Conservation (phyloP, 2,797 vertebrate genomes). For the Ibycter americanus region DNA sequence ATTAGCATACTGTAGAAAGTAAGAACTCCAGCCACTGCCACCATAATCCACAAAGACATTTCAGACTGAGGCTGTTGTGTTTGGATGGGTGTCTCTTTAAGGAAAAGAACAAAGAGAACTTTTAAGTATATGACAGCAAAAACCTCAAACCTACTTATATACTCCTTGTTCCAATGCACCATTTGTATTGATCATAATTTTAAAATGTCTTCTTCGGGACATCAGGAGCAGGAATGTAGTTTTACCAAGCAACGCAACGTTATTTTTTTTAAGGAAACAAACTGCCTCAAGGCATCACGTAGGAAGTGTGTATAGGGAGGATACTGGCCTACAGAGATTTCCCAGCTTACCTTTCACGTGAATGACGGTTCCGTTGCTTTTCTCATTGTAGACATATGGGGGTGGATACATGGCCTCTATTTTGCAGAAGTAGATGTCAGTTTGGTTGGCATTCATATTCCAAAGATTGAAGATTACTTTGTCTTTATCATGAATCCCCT, state of each 20-base stretch:
- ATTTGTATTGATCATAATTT: not conserved
- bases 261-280: not conserved
- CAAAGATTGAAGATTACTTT: constrained; percentile 73
- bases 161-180: not conserved
- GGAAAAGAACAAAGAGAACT: constrained; percentile 40
- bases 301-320: not conserved
- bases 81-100: constrained; percentile 55
- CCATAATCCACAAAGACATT: constrained; percentile 52
- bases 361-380: constrained; percentile 76
- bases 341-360: constrained; percentile 75
- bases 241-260: not conserved
- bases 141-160: not conserved
- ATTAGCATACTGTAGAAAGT: constrained; percentile 71
- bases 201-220: not conserved
- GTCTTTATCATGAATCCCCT: constrained; percentile 40
- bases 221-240: not conserved
- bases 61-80: not conserved
- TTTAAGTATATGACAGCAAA: constrained; percentile 8
- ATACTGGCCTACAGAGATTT: not conserved
- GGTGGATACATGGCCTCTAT: constrained; percentile 77
- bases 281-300: not conserved
- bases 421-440: constrained; percentile 82
- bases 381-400: constrained; percentile 73
- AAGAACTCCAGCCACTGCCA: constrained; percentile 60
- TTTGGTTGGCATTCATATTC: constrained; percentile 72